These are phyloP conservation scores for Bradypodion pumilum DNA, from an alignment of 2,797 vertebrate species.

Conservation along the genomic window DNA sequence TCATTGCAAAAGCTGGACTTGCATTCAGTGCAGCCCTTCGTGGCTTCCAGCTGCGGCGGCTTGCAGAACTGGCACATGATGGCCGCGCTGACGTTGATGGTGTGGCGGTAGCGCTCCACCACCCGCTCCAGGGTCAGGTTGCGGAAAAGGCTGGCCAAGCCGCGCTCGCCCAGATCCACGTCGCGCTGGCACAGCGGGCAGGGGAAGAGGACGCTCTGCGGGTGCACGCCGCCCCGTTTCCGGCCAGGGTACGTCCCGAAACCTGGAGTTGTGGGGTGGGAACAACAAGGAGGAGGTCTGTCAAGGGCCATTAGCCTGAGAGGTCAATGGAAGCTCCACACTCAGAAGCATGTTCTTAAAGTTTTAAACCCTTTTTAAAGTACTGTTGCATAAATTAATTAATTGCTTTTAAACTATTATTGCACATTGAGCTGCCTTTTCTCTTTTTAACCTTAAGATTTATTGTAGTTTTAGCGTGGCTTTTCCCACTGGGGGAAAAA, in stretches of 20 bases:
- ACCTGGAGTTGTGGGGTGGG: too few relatives aligned
- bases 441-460: too few relatives aligned
- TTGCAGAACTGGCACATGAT: slow-evolving; percentile 97
- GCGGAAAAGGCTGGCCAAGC: slow-evolving; percentile 89
- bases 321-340: too few relatives aligned
- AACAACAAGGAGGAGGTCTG: too few relatives aligned
- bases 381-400: too few relatives aligned
- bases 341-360: too few relatives aligned
- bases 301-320: too few relatives aligned
- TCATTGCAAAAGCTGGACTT: slow-evolving; percentile 96
- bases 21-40: slow-evolving; percentile 96
- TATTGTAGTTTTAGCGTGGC: too few relatives aligned
- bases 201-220: slow-evolving; percentile 86
- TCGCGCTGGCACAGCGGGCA: slow-evolving; percentile 91
- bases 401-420: too few relatives aligned
- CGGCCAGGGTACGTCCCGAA: slow-evolving; percentile 93
- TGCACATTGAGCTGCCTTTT: too few relatives aligned
- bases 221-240: slow-evolving; percentile 80
- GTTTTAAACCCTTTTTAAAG: too few relatives aligned
- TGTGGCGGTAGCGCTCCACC: slow-evolving; percentile 93
- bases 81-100: slow-evolving; percentile 88
- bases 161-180: slow-evolving; percentile 91
- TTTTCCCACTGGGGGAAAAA: too few relatives aligned
- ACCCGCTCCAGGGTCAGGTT: slow-evolving; percentile 96
- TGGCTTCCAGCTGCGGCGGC: slow-evolving; percentile 90